Conservation (phyloP, 2,888 invertebrate genomes). For the Caenorhabditis japonica region DNA sequence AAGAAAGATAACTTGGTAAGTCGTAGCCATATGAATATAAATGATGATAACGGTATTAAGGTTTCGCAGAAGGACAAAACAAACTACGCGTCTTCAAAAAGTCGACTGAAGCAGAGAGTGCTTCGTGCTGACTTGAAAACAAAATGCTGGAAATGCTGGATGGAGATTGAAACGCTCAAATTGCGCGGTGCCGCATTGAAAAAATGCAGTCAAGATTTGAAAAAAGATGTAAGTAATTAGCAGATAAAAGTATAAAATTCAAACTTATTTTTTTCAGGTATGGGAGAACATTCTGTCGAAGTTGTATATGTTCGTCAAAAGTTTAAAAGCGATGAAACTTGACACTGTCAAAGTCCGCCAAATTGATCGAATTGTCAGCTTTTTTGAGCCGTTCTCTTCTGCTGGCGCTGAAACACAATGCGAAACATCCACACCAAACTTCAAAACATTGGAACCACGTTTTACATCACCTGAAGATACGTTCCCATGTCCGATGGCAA, state of each 20-base stretch:
- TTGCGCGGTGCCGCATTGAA: slow-evolving; percentile 14
- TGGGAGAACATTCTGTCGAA: slow-evolving; percentile 26
- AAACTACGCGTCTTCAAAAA: slow-evolving; percentile 42
- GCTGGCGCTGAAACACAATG: too few relatives aligned
- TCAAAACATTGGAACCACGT: too few relatives aligned
- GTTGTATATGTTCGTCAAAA: not conserved
- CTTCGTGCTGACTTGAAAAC: slow-evolving; percentile 30
- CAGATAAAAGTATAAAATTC: too few relatives aligned
- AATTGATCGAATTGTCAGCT: not conserved
- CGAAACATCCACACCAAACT: too few relatives aligned
- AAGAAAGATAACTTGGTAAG: slow-evolving; percentile 11
- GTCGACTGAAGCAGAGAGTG: slow-evolving; percentile 35
- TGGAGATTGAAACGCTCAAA: slow-evolving; percentile 18
- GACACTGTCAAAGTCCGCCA: not conserved
- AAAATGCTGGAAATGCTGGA: slow-evolving; percentile 25
- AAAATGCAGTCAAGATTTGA: not conserved
- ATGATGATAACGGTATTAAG: slow-evolving; percentile 2
- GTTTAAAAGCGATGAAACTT: not conserved
- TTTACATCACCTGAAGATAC: too few relatives aligned
- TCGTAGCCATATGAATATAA: not conserved
- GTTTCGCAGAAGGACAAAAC: slow-evolving; percentile 36
- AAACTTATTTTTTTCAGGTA: slow-evolving; percentile 25
- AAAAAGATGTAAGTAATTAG: slow-evolving; percentile 15
- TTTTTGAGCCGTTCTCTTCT: slow-evolving; percentile 14
- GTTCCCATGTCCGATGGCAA: too few relatives aligned